phyloP scores from a whole-genome alignment of 2,113 vertebrate genomes.

The Pavo muticus region DNA sequence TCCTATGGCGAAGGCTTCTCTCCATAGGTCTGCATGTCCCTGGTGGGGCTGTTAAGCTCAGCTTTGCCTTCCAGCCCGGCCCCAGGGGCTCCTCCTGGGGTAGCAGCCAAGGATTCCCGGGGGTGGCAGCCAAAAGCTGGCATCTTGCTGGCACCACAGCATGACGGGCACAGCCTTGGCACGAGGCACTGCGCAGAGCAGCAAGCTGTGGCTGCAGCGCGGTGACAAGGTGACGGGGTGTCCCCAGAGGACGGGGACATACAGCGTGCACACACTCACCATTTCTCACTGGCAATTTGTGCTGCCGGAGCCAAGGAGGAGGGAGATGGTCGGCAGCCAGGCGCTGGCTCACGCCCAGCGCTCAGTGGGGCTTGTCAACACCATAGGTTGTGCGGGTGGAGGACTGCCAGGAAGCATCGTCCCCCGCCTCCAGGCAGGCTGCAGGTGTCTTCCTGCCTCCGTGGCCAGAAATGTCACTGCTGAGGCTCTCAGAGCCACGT shows the following conservation, averaged over 20 bases:
- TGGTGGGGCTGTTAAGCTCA: neutral
- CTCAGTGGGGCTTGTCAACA: slow-evolving; percentile 44
- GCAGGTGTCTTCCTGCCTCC: slow-evolving; percentile 51
- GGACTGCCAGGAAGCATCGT: neutral
- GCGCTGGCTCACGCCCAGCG: slow-evolving; percentile 16
- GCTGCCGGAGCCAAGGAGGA: neutral
- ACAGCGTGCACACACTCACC: neutral
- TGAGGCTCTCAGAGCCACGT: neutral
- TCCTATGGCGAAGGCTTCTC: neutral
- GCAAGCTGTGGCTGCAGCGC: rapidly evolving
- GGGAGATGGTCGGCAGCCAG: neutral
- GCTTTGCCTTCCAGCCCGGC: neutral
- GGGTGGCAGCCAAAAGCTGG: neutral
- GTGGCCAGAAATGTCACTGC: neutral
- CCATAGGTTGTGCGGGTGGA: slow-evolving; percentile 52
- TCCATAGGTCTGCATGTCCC: neutral
- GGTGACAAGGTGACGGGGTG: neutral
- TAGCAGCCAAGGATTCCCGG: neutral
- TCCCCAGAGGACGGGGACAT: neutral
- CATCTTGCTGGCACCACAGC: neutral
- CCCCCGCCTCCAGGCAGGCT: slow-evolving; percentile 35
- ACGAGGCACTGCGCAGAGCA: neutral
- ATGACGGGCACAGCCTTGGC: neutral
- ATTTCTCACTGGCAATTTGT: neutral
- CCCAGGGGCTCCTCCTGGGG: neutral